Evolutionary conservation across 2,113 vertebrate species (phyloP), one percentile per base, ranked within the genome.

Genomic region (Phasianus colchicus): DNA sequence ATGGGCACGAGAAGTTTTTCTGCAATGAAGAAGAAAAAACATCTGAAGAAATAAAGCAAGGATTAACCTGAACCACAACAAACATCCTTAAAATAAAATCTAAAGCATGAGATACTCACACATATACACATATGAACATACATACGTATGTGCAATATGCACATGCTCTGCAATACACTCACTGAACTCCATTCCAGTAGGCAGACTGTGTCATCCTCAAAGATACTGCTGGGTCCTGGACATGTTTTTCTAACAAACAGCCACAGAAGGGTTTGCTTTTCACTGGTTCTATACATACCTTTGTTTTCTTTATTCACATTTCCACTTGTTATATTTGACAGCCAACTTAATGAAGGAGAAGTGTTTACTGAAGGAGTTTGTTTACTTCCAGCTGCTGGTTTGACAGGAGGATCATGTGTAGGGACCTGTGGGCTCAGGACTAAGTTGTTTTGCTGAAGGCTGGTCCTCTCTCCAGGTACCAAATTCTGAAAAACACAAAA

Each of bases 241-340:
- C 32, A 64, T 19, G 9, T 47, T 83, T 60, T 75, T 66, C 75
- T 71, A 13, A 89, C 15, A 60, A 48, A 57, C 15, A 80, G 36
- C 50, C 75, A 83, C 50, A 43, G 24, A 60, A n/a, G 27, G 4
- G 29, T 64, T 93, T 24, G 11, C 52, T 38, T 55, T 54, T 52
- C 69, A 27, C 67, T 61, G 30, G 18, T 48, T 95, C 70, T 74
- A 27, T 80, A 88, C 90, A 9, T 93, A 98, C 98, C 98, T 94
- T 98, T 98, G 91, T 98, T 98, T 77, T 98, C 98, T 82, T 98
- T 98, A 87, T 98, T 98, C 89, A 98, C 97, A 0, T 97, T 98
- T 77, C 97, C 97, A 29, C 96, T 96, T 18, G 97, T 97, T 20
- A 98, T 79, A 54, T 97, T 98, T 11, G 98, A 96, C 70, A 98